Conservation (phyloP, 2,797 vertebrate species). For the Poeciliopsis turneri region DNA sequence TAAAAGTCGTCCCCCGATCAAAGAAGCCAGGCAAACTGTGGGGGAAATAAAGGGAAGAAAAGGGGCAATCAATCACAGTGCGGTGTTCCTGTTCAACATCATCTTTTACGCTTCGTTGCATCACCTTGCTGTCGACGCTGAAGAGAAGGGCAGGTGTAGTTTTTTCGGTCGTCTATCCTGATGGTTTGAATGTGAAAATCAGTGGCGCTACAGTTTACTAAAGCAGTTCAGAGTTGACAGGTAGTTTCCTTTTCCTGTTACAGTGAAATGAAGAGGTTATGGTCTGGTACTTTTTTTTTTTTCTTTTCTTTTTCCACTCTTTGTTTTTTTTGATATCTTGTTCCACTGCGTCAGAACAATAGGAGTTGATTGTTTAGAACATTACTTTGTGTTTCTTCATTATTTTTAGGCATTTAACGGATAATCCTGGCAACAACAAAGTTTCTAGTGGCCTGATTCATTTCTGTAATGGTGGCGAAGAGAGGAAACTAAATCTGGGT, state of each 20-base stretch:
- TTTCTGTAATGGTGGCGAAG: not conserved
- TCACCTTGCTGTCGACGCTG: conserved; percentile 63
- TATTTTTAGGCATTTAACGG: not conserved
- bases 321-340: not conserved
- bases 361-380: not conserved
- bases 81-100: conserved; percentile 57
- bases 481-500: not conserved
- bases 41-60: conserved; percentile 28
- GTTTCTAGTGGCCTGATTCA: not conserved
- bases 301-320: too few relatives aligned
- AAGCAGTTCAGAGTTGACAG: conserved; percentile 13
- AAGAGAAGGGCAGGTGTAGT: conserved; percentile 36
- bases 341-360: not conserved
- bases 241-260: conserved; percentile 9
- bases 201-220: conserved; percentile 28
- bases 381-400: not conserved
- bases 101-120: conserved; percentile 72
- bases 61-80: conserved; percentile 38
- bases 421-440: not conserved
- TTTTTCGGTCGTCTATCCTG: conserved; percentile 9
- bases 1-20: conserved; percentile 54
- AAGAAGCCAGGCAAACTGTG: conserved; percentile 37
- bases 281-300: not conserved
- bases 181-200: conserved; percentile 23
- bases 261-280: conserved; percentile 1